phyloP scores from a whole-genome alignment of 2,113 vertebrate species.

The Erpornis zantholeuca region DNA sequence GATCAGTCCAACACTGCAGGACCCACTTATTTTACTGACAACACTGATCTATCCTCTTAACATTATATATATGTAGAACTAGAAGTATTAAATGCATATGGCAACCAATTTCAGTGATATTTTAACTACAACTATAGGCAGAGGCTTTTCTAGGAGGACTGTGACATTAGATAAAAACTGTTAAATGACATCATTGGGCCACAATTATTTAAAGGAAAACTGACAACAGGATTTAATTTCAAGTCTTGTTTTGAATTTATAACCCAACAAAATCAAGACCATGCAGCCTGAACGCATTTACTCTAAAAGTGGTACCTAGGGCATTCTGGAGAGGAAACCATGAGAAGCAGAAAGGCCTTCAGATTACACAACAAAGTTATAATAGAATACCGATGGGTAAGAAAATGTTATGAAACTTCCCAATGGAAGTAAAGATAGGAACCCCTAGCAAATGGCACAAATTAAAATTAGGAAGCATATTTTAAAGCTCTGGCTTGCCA shows the following conservation, averaged over 20 bases:
- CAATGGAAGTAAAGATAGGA: neutral
- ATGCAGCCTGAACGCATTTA: neutral
- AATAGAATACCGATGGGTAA: conserved; percentile 38
- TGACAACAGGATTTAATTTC: neutral
- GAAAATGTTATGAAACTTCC: conserved; percentile 38
- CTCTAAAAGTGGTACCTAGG: conserved; percentile 14
- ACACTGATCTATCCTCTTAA: neutral
- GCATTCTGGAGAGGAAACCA: conserved; percentile 43
- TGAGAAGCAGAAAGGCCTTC: conserved; percentile 16
- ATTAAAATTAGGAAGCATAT: neutral
- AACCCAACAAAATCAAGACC: conserved; percentile 11
- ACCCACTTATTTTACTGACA: neutral
- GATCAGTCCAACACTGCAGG: neutral
- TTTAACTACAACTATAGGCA: neutral
- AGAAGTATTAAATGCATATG: neutral
- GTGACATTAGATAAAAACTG: neutral
- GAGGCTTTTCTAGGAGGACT: neutral
- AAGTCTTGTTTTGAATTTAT: neutral
- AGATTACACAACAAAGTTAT: conserved; percentile 17
- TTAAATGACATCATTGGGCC: neutral
- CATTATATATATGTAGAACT: neutral
- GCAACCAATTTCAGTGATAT: neutral
- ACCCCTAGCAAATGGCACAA: neutral
- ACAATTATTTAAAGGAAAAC: neutral
- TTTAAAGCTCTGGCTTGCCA: neutral